Evolutionary conservation across 37 sponge, comb jelly and placozoan species (phyloP).

Genomic region (Chondrosia reniformis): DNA sequence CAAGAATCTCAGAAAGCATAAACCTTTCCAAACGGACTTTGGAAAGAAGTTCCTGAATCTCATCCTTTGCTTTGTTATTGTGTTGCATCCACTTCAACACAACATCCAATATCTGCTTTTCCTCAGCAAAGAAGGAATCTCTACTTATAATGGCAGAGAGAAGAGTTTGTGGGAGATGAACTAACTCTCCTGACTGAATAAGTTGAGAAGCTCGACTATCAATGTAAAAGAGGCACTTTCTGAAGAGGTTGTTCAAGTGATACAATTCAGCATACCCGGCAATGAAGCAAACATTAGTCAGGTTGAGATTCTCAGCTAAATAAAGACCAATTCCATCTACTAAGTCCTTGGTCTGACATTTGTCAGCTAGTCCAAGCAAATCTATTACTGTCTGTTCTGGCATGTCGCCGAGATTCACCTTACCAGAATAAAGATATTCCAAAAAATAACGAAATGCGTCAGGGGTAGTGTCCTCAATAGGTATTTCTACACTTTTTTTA

Average conservation of each 20-base stretch:
- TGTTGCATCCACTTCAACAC: constrained; percentile 73
- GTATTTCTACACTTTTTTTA: constrained; percentile 23
- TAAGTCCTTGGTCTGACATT: constrained; percentile 29
- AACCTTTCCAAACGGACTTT: constrained; percentile 19
- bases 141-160: constrained; percentile 60
- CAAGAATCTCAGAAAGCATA: constrained; percentile 3
- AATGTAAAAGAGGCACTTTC: constrained; percentile 30
- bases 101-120: constrained; percentile 78
- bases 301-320: constrained; percentile 28
- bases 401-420: neutral
- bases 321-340: constrained; percentile 36
- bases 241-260: constrained; percentile 10
- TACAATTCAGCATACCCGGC: constrained; percentile 24
- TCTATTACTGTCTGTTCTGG: constrained; percentile 26
- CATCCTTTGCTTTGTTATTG: constrained; percentile 28
- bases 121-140: constrained; percentile 37
- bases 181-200: constrained; percentile 1
- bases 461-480: constrained; percentile 33
- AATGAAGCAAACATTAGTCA: constrained; percentile 19
- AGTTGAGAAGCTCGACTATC: constrained; percentile 27
- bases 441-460: constrained; percentile 42
- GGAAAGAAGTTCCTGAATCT: neutral
- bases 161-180: constrained; percentile 11
- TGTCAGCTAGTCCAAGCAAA: constrained; percentile 54
- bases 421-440: constrained; percentile 51